These are phyloP conservation scores for Sesamia inferens DNA, from an alignment of 2,888 invertebrate species.

Conservation along the genomic window DNA sequence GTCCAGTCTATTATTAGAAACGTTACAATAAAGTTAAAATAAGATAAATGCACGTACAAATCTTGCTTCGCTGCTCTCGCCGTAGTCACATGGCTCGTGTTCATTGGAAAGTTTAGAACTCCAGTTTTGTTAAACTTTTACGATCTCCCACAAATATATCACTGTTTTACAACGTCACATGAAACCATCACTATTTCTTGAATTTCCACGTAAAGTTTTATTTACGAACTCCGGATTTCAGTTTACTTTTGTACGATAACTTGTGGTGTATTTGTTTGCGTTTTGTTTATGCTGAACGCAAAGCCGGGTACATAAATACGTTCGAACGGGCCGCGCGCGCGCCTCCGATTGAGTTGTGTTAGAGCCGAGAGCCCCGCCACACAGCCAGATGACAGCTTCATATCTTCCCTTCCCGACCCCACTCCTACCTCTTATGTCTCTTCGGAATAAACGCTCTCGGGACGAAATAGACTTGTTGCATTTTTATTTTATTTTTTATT, in stretches of 20 bases:
- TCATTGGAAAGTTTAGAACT: slow-evolving; percentile 83
- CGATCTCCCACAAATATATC: slow-evolving; percentile 78
- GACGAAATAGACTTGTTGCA: slow-evolving; percentile 84
- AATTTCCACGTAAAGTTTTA: slow-evolving; percentile 58
- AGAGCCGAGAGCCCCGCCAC: slow-evolving; percentile 67
- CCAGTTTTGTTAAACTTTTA: slow-evolving; percentile 81
- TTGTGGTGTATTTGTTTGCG: slow-evolving; percentile 64
- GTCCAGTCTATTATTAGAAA: slow-evolving; percentile 73
- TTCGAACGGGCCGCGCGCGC: slow-evolving; percentile 78
- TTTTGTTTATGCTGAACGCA: slow-evolving; percentile 65
- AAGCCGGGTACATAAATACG: slow-evolving; percentile 58
- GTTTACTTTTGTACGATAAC: slow-evolving; percentile 62
- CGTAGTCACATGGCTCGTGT: slow-evolving; percentile 86
- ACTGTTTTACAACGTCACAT: slow-evolving; percentile 76
- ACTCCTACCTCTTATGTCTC: slow-evolving; percentile 66
- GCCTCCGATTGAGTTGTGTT: slow-evolving; percentile 69
- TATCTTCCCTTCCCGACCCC: slow-evolving; percentile 76
- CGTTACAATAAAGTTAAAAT: slow-evolving; percentile 79
- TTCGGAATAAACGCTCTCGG: slow-evolving; percentile 69
- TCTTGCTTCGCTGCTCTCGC: slow-evolving; percentile 79
- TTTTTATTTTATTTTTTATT: slow-evolving; percentile 82
- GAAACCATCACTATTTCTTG: slow-evolving; percentile 70
- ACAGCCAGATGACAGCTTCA: slow-evolving; percentile 84
- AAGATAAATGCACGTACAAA: slow-evolving; percentile 83
- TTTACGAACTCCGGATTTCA: slow-evolving; percentile 55